Conservation (phyloP, 2,113 vertebrate genomes). For the Sturnira hondurensis region DNA sequence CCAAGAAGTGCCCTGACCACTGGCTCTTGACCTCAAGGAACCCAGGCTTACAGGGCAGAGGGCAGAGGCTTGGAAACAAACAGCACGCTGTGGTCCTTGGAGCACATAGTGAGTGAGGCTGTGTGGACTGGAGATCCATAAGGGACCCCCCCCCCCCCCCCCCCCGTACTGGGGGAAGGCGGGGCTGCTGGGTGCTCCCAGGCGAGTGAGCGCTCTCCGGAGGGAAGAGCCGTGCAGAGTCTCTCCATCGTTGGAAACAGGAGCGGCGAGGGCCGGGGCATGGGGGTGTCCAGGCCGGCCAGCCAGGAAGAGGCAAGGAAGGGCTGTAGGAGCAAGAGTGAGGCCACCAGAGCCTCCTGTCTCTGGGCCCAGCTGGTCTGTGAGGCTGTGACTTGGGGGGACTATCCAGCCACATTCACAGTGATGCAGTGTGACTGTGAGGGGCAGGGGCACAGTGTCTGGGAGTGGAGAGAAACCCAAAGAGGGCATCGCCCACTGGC, state of each 20-base stretch:
- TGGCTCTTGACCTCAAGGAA: not conserved
- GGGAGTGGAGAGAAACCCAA: not conserved
- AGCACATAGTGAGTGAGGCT: no score
- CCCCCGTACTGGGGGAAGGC: not conserved
- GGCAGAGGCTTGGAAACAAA: not conserved
- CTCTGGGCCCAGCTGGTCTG: not conserved
- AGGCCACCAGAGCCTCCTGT: no score
- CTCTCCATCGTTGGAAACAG: not conserved
- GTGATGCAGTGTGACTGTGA: not conserved
- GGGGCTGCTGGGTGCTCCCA: no score
- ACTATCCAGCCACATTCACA: not conserved
- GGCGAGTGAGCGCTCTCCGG: not conserved
- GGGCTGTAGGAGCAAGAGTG: not conserved
- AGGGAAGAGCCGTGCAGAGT: not conserved
- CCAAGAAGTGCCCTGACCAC: not conserved
- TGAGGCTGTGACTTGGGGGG: no score
- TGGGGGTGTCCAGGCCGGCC: no score
- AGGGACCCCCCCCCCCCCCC: no score
- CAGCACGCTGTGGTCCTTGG: not conserved
- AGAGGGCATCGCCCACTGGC: not conserved
- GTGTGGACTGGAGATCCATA: no score
- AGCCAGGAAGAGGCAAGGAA: not conserved
- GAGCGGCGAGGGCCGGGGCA: not conserved
- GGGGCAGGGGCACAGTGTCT: not conserved
- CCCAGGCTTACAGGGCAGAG: not conserved